Conservation (phyloP, 2,797 vertebrate genomes). For the Oryzias dopingdopingensis region DNA sequence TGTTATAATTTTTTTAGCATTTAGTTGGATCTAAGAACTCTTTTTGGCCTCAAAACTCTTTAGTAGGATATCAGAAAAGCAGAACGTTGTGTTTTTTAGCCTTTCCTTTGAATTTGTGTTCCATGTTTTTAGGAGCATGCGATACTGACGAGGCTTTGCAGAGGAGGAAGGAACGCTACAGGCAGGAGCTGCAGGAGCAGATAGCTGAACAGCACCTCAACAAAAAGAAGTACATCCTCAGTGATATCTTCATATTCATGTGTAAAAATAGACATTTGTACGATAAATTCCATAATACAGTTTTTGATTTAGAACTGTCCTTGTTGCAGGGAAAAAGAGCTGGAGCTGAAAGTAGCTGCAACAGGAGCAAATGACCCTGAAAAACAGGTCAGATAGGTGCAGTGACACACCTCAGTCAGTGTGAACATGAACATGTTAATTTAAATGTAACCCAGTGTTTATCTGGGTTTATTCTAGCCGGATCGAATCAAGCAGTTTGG, state of each 20-base stretch:
- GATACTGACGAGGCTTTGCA: slow-evolving; percentile 69
- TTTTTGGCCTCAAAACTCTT: neutral
- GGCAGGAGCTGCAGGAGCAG: slow-evolving; percentile 87
- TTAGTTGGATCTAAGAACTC: no score
- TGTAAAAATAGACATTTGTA: neutral
- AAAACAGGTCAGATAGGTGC: slow-evolving; percentile 77
- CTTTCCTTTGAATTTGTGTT: neutral
- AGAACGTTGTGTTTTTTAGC: neutral
- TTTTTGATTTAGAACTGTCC: neutral
- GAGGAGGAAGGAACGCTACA: slow-evolving; percentile 86
- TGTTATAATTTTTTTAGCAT: no score
- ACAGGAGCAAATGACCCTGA: slow-evolving; percentile 84
- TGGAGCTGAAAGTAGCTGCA: slow-evolving; percentile 83
- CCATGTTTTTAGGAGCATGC: slow-evolving; percentile 65
- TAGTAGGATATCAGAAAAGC: neutral
- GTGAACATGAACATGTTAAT: neutral
- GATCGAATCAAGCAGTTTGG: slow-evolving; percentile 84
- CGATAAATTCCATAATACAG: neutral
- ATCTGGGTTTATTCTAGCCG: slow-evolving; percentile 67
- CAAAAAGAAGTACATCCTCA: slow-evolving; percentile 79
- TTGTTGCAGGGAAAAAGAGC: slow-evolving; percentile 85
- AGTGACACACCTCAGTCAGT: neutral
- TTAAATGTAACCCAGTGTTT: neutral
- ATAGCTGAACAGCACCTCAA: slow-evolving; percentile 88
- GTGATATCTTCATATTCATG: neutral